These are phyloP conservation scores for Mohoua ochrocephala DNA, from an alignment of 2,113 vertebrate genomes.

Conservation along the genomic window DNA sequence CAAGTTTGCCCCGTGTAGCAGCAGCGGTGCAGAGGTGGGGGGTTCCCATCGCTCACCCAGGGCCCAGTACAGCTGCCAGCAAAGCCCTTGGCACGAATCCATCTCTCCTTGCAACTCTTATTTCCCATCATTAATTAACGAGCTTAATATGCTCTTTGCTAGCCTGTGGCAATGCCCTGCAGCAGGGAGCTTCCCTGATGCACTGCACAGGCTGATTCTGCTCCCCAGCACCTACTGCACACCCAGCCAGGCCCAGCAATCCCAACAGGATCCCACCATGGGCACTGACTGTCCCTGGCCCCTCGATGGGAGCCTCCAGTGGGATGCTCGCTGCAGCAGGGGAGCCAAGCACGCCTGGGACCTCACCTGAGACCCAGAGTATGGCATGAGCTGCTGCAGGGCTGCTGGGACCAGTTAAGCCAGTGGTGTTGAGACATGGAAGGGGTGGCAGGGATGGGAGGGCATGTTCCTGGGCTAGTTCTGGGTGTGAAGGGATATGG, in stretches of 20 bases:
- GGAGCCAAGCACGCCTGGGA: background rate
- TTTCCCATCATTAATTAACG: background rate
- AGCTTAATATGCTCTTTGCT: background rate
- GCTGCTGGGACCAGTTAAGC: background rate
- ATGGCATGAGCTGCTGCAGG: background rate
- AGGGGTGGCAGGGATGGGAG: background rate
- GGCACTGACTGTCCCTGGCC: too few relatives aligned
- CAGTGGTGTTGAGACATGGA: background rate
- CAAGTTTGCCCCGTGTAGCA: rapidly evolving
- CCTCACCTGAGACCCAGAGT: background rate
- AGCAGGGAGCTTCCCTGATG: background rate
- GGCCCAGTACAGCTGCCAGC: background rate
- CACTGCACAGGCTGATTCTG: background rate
- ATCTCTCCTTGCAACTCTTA: background rate
- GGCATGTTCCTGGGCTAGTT: background rate
- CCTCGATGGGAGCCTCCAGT: rapidly evolving
- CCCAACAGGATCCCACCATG: background rate
- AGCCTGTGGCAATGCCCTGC: background rate
- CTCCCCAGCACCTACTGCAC: background rate
- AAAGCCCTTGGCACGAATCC: background rate
- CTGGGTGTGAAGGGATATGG: background rate
- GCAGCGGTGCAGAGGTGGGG: background rate
- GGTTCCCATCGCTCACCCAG: rapidly evolving
- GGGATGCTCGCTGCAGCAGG: background rate
- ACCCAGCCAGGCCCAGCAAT: background rate